Percentiles rank a stretch among this genome's conserved stretches.
These are phyloP conservation scores for Caenorhabditis sp. DNA, from an alignment of 2,888 invertebrate genomes.

Conservation along the genomic window DNA sequence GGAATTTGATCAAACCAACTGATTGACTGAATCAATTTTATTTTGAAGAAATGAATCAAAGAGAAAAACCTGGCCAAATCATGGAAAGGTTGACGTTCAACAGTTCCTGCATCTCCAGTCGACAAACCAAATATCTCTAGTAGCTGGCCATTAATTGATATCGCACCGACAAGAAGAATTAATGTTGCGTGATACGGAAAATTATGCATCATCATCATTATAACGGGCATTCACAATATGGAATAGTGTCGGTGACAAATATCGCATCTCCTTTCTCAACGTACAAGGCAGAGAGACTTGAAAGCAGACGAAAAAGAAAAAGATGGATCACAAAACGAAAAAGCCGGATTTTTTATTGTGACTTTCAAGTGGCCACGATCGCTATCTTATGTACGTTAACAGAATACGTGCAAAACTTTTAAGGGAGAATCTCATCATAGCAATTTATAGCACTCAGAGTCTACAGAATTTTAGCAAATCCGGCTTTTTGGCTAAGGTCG, in stretches of 20 bases:
- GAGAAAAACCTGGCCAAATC: conserved; percentile 65
- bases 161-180: conserved; percentile 1
- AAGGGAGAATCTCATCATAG: no score
- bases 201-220: conserved; percentile 17
- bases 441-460: no score
- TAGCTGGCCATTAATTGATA: conserved; percentile 41
- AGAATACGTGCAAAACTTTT: no score
- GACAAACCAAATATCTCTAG: conserved; percentile 69
- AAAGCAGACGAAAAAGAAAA: conserved; percentile 13
- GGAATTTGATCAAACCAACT: conserved; percentile 66
- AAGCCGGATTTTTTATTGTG: conserved; percentile 44
- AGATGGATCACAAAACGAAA: conserved; percentile 14
- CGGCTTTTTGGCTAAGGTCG: no score
- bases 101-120: conserved; percentile 68
- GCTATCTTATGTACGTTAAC: no score
- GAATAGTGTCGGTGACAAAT: conserved; percentile 25
- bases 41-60: neutral
- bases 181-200: conserved; percentile 17
- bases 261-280: conserved; percentile 9
- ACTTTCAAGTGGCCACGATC: neutral
- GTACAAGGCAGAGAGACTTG: neutral
- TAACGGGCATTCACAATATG: conserved; percentile 13
- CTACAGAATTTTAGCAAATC: no score
- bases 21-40: conserved; percentile 64
- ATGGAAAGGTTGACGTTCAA: conserved; percentile 63